Base-by-base conservation (phyloP, 1,140 invertebrate genomes). In the Conopomorpha cramerella region DNA sequence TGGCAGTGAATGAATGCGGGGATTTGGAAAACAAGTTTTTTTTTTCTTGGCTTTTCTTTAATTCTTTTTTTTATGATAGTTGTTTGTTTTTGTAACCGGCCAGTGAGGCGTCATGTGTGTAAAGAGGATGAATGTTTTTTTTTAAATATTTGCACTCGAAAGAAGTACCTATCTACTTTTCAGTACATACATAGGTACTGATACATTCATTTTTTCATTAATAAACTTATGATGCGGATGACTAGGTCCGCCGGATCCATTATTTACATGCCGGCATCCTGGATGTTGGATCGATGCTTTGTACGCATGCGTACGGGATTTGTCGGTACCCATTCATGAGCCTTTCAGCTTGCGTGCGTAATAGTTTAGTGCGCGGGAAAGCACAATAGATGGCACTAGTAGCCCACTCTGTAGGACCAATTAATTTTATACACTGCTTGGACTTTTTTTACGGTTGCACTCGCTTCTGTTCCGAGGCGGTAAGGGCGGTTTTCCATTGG, bases 271-370 rank as follows among this genome's bases (percentile, higher is more conserved):
- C 39, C 17, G 27, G 42, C 39, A 35, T 37, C 25, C 28, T 43
- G 28, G 4, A 7, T 7, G 28, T 11, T 30, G 53, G 64, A 65
- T 68, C 64, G 51, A 68, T 68, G 46, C 11, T 36, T 41, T 56
- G 39, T 59, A 56, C 60, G 64, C 64, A 54, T 42, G 64, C 64
- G 64, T 41, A 46, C 19, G 58, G 38, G 32, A 7, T 11, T 30
- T 3, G 10, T 4, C 28, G 28, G n/a, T n/a, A n/a, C 39, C 41
- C 54, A 55, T 63, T 57, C 56, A 55, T 58, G 10, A 23, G 4
- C 10, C 4, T 23, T 23, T 23, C 10, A 23, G 19, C 19, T 23
- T 23, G 19, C 19, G 19, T 23, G 19, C 19, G 19, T 23, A n/a
- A 23, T 23, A 23, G 19, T 23, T 23, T 23, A 23, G 19, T 23